Percentiles rank a stretch among this genome's conserved stretches.
Conservation (phyloP, 2,113 vertebrate genomes). For the Butorides virescens region DNA sequence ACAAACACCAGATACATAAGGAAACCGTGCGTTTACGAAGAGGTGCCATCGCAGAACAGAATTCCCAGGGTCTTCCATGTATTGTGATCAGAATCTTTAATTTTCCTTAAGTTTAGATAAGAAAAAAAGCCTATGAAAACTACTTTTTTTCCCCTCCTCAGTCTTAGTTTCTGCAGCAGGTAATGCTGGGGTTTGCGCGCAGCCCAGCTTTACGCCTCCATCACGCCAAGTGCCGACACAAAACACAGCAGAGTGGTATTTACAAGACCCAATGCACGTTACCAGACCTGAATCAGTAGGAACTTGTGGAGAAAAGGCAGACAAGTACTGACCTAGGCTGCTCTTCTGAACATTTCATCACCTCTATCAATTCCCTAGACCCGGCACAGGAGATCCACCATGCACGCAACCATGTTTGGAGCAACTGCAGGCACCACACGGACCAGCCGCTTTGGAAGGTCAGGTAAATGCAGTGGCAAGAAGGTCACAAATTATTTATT, state of each 20-base stretch:
- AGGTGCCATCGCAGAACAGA: not conserved
- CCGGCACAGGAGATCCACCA: not conserved
- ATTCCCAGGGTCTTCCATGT: not conserved
- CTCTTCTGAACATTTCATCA: accelerated
- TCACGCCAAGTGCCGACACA: accelerated
- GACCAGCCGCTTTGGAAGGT: not conserved
- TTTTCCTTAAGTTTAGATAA: not conserved
- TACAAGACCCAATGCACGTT: accelerated
- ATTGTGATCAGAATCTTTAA: not conserved
- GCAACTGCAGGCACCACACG: not conserved
- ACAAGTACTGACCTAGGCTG: not conserved
- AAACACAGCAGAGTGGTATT: not conserved
- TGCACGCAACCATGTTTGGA: accelerated
- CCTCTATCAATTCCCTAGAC: too few species aligned
- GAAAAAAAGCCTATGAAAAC: not conserved
- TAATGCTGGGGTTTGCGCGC: not conserved
- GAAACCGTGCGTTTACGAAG: not conserved
- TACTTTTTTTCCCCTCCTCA: not conserved
- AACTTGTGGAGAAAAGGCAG: not conserved
- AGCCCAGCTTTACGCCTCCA: not conserved
- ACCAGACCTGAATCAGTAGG: not conserved
- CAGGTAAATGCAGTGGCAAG: not conserved
- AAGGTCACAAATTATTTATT: not conserved
- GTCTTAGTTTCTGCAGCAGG: not conserved
- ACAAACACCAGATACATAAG: not conserved